Percentiles rank a stretch among this genome's conserved stretches.
Evolutionary conservation across 1,140 invertebrate genomes (phyloP).

Genomic region (Chlorops oryzae): DNA sequence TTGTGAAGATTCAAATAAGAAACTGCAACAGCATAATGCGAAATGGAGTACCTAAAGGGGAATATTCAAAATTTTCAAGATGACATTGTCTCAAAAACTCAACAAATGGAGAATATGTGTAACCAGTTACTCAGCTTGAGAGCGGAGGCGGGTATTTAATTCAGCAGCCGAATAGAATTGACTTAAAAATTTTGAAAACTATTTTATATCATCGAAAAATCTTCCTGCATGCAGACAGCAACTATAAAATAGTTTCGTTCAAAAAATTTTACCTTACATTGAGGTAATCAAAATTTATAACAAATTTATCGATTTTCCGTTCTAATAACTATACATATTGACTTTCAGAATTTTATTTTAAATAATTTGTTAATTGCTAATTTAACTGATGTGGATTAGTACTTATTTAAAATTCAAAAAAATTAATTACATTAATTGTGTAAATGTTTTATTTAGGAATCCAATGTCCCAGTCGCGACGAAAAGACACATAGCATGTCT

Average conservation of each 20-base stretch:
- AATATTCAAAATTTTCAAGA: conserved; percentile 51
- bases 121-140: conserved; percentile 24
- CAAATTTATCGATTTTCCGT: too few relatives aligned
- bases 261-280: conserved; percentile 78
- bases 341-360: too few relatives aligned
- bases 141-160: conserved; percentile 24
- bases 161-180: background rate
- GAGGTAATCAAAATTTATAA: too few relatives aligned
- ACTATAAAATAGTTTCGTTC: conserved; percentile 65
- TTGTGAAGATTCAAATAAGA: conserved; percentile 47
- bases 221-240: conserved; percentile 61
- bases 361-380: too few relatives aligned
- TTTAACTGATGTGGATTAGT: too few relatives aligned
- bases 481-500: conserved; percentile 59
- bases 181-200: background rate
- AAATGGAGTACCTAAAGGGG: conserved; percentile 59
- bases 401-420: too few relatives aligned
- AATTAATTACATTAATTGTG: too few relatives aligned
- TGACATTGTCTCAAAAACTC: conserved; percentile 26
- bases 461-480: too few relatives aligned
- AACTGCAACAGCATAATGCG: conserved; percentile 50
- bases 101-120: conserved; percentile 23
- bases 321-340: too few relatives aligned
- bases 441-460: too few relatives aligned
- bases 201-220: conserved; percentile 57